Evolutionary conservation across 2,888 invertebrate genomes (phyloP).

Genomic region (Amblyjoppa proteus): DNA sequence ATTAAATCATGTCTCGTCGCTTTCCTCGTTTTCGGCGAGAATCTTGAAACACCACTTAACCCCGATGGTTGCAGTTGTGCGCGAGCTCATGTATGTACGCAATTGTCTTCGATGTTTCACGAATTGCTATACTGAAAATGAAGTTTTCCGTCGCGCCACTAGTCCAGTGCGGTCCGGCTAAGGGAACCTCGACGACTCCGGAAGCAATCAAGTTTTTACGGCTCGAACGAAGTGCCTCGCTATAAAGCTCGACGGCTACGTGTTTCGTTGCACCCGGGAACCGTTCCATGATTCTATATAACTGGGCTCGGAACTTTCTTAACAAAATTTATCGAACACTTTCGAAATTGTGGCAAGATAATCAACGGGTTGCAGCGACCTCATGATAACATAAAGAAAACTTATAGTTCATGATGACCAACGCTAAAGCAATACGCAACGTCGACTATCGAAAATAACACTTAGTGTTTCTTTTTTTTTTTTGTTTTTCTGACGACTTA

Average conservation of each 20-base stretch:
- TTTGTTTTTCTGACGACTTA: constrained; percentile 4
- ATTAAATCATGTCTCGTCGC: constrained; percentile 6
- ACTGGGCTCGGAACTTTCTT: background rate
- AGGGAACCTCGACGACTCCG: constrained; percentile 17
- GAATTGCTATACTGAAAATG: constrained; percentile 14
- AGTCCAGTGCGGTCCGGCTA: background rate
- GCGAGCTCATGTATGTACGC: background rate
- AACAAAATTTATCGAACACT: background rate
- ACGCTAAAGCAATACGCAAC: background rate
- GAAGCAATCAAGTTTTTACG: constrained; percentile 68
- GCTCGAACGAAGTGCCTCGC: constrained; percentile 49
- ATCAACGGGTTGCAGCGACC: background rate
- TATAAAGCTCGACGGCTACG: constrained; percentile 18
- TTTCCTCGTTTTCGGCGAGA: background rate
- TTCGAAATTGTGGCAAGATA: background rate
- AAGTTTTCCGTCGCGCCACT: constrained; percentile 13
- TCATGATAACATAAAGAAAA: background rate
- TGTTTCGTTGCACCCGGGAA: background rate
- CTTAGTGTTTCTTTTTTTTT: background rate
- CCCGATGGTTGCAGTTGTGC: background rate
- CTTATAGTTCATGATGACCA: background rate
- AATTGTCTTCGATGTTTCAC: background rate
- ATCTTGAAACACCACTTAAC: background rate
- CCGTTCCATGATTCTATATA: background rate
- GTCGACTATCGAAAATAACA: background rate